phyloP scores from a whole-genome alignment of 2,888 invertebrate species.

The Conomelus anceps region DNA sequence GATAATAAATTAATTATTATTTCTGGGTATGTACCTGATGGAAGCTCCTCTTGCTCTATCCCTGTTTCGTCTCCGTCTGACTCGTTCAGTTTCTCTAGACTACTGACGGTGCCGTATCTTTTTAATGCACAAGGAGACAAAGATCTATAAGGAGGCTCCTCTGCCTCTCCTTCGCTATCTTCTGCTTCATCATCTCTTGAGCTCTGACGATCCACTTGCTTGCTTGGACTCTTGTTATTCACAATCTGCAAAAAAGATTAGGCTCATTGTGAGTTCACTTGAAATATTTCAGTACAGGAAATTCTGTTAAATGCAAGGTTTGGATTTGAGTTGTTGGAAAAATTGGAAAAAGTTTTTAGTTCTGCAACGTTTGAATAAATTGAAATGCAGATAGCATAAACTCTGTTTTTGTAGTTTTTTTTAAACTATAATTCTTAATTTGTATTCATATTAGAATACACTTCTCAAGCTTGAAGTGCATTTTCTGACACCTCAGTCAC shows the following conservation, averaged over 20 bases:
- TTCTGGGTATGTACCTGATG: slow-evolving; percentile 28
- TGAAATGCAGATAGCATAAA: no score
- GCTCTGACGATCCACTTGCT: background rate
- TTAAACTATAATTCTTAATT: no score
- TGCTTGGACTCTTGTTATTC: background rate
- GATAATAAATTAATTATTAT: background rate
- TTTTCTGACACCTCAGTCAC: no score
- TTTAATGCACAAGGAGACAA: slow-evolving; percentile 42
- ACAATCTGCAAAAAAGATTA: background rate
- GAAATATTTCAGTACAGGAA: background rate
- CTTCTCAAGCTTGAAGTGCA: no score
- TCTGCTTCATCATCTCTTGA: slow-evolving; percentile 25
- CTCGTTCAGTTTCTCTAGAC: slow-evolving; percentile 40
- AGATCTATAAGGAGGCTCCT: slow-evolving; percentile 67
- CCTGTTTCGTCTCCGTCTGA: slow-evolving; percentile 34
- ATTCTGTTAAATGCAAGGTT: no score
- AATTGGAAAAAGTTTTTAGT: no score
- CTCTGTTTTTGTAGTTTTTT: no score
- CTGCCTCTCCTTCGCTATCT: slow-evolving; percentile 45
- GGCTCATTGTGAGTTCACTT: background rate
- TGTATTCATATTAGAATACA: no score
- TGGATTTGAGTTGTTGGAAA: no score
- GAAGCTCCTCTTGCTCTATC: slow-evolving; percentile 30
- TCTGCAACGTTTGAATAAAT: no score
- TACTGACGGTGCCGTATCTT: slow-evolving; percentile 45